Conservation (phyloP, 2,113 vertebrate species). For the Montifringilla adamsi region DNA sequence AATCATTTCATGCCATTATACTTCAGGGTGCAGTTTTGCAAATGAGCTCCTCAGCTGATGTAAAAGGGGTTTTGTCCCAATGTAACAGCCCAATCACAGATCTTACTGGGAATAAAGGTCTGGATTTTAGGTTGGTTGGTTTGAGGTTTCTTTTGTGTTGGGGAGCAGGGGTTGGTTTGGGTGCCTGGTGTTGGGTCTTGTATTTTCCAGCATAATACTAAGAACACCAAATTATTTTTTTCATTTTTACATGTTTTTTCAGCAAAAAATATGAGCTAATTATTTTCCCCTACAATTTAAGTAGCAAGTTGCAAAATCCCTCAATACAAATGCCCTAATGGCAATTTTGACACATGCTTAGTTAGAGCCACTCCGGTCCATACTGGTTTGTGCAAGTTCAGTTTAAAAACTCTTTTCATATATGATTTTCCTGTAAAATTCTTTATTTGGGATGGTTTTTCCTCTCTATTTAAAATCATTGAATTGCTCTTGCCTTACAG, state of each 20-base stretch:
- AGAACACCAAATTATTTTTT: not conserved
- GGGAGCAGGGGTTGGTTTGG: not conserved
- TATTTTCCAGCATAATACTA: not conserved
- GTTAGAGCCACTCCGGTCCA: not conserved
- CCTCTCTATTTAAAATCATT: not conserved
- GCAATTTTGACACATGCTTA: not conserved
- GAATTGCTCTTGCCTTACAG: not conserved
- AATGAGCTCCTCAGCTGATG: not conserved
- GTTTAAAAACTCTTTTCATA: not conserved
- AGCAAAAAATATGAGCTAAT: not conserved
- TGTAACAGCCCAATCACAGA: not conserved
- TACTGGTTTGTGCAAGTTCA: not conserved
- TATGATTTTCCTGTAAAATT: not conserved
- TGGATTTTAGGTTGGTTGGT: not conserved
- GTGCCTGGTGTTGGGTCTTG: not conserved
- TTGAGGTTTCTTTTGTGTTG: not conserved
- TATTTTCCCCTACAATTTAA: not conserved
- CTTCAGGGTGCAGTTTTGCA: not conserved
- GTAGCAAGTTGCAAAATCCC: not conserved
- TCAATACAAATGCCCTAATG: not conserved
- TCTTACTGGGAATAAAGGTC: not conserved
- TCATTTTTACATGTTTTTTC: not conserved
- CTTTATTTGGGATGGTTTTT: not conserved
- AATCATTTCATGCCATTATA: not conserved
- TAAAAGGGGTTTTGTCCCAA: accelerated